Base-by-base conservation (phyloP, 2,113 vertebrate species). In the Xenotilapia caudafasciata region DNA sequence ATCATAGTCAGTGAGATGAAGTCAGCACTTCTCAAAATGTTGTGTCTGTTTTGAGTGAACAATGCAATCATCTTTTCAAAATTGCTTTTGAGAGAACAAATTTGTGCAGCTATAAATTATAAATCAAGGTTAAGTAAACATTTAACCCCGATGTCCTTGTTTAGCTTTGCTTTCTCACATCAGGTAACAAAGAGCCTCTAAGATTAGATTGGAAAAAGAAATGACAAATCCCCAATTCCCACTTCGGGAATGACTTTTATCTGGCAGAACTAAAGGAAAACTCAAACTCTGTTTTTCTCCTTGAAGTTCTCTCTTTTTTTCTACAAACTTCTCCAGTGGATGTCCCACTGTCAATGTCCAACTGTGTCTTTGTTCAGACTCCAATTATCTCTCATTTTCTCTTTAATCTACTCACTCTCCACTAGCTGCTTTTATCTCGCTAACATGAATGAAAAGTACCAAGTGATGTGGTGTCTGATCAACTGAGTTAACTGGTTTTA, bases 371-470 rank as follows among this genome's bases (percentile, higher is more conserved):
- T 85, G 82, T 89, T 89, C 82, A 75, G 23, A 82, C 53, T 86
- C 73, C 42, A 82, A 88, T 88, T 90, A 85, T 75, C 81, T 56
- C 62, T 56, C 58, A 85, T 85, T 85, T 84, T 79, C 60, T 81
- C 81, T 89, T 89, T 89, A 77, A 84, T 91, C 82, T 92, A n/a
- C 17, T 80, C 58, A 47, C 10, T 51, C 45, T 77, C 26, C 87
- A 38, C 70, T 35, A 79, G 83, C 81, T 53, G 56, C 53, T 7
- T 86, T 87, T 90, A 75, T 75, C 60, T 47, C 49, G 55, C 56
- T 40, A 75, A 84, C 53, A 75, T 35, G 68, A 90, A 84, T 79
- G 28, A 84, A 70, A 62, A 83, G 55, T n/a, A 77, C 26, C 17
- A 51, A 77, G 45, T 9, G 73, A 8, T 88, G 82, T 83, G 49